Conservation (phyloP, 2,113 vertebrate species). For the Leptodactylus fuscus region DNA sequence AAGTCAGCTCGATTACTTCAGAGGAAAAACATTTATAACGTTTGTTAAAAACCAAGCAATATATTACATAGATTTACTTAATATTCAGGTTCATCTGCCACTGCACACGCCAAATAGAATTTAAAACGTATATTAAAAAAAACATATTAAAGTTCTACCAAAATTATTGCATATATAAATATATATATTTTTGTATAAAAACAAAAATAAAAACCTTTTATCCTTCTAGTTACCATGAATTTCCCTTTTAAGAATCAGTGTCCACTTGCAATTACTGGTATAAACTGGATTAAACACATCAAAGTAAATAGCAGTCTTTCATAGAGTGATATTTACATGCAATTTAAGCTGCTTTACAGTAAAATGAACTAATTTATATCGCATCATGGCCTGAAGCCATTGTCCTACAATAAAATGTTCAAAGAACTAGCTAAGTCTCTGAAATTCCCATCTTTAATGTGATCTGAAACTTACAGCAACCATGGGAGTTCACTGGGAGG, state of each 20-base stretch:
- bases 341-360: slow-evolving; percentile 33
- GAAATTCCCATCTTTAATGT: slow-evolving; percentile 46
- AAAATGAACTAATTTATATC: slow-evolving; percentile 48
- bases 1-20: too few species aligned
- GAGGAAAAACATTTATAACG: too few species aligned
- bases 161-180: too few species aligned
- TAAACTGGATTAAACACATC: slow-evolving; percentile 40
- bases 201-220: too few species aligned
- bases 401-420: slow-evolving; percentile 52
- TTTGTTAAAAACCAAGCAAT: too few species aligned
- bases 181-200: too few species aligned
- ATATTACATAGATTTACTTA: too few species aligned
- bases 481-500: slow-evolving; percentile 52
- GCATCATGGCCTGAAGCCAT: slow-evolving; percentile 48
- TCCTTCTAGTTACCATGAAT: background rate
- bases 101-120: too few species aligned
- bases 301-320: slow-evolving; percentile 45
- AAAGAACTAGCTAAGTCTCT: slow-evolving; percentile 29
- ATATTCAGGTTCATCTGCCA: too few species aligned
- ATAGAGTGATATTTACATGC: slow-evolving; percentile 36
- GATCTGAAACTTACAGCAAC: slow-evolving; percentile 55
- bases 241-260: slow-evolving; percentile 5
- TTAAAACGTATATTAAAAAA: too few species aligned
- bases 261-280: slow-evolving; percentile 25
- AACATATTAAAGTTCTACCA: too few species aligned